phyloP scores from a whole-genome alignment of 35 echinoderm and acorn worm species.

The Ophioderma brevispina region DNA sequence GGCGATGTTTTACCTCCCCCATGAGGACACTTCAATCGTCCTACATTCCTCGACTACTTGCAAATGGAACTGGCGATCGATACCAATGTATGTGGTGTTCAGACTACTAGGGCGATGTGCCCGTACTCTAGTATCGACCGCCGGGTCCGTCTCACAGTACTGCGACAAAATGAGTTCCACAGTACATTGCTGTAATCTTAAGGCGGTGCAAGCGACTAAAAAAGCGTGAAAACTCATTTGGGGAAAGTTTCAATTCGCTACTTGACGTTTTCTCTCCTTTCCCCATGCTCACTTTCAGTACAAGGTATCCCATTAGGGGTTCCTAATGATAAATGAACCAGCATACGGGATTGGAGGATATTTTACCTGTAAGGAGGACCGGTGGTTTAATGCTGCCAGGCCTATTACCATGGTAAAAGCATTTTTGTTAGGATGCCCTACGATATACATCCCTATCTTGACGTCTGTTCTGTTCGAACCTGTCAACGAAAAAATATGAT shows the following conservation, averaged over 20 bases:
- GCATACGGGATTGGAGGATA: background rate
- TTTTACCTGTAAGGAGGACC: background rate
- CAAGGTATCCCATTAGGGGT: background rate
- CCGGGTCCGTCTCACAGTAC: background rate
- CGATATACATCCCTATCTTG: background rate
- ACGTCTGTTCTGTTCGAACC: background rate
- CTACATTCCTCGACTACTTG: background rate
- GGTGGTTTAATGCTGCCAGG: background rate
- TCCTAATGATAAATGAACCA: background rate
- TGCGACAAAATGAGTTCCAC: background rate
- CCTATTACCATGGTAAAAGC: background rate
- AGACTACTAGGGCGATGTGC: background rate
- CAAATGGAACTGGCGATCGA: background rate
- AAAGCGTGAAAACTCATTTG: constrained; percentile 1
- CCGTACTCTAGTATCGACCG: background rate
- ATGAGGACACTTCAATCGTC: background rate
- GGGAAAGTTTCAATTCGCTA: background rate
- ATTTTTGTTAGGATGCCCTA: background rate
- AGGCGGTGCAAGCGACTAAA: background rate
- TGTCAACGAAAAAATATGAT: background rate
- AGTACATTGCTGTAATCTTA: background rate
- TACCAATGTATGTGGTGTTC: constrained; percentile 3
- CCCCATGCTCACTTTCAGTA: background rate
- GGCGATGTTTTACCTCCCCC: background rate
- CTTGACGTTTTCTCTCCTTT: background rate